Conservation (phyloP, 2,797 vertebrate species). For the Melanotaenia trifasciata region DNA sequence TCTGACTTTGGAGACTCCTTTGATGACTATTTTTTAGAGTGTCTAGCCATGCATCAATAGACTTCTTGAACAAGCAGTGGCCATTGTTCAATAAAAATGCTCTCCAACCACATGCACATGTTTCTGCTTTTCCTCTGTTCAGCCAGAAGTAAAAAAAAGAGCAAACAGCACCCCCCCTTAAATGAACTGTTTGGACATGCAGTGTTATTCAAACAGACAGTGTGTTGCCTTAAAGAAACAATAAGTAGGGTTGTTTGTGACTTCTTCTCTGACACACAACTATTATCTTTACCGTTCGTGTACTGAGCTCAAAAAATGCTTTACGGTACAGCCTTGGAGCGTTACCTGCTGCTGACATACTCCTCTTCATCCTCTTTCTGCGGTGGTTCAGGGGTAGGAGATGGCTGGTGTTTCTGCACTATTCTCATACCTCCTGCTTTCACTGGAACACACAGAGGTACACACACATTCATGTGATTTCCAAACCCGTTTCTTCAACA, state of each 20-base stretch:
- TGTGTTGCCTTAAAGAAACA: background rate
- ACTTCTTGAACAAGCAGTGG: background rate
- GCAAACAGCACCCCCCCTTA: background rate
- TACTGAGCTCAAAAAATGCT: background rate
- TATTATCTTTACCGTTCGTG: background rate
- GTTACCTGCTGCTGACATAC: conserved; percentile 92
- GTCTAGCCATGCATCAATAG: background rate
- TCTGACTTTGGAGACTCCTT: background rate
- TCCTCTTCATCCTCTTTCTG: conserved; percentile 87
- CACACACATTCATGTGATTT: conserved; percentile 12
- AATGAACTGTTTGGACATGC: background rate
- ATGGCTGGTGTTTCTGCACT: conserved; percentile 93
- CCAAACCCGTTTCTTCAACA: background rate
- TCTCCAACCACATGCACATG: background rate
- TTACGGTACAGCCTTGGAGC: background rate
- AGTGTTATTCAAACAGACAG: background rate
- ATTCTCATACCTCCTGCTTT: conserved; percentile 98
- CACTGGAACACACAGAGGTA: conserved; percentile 80
- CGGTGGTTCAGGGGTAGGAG: conserved; percentile 70
- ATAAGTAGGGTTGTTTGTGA: background rate
- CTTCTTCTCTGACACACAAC: background rate
- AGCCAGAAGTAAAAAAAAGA: background rate
- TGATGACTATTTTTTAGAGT: background rate
- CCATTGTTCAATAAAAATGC: background rate
- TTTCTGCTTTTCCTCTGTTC: background rate